A percentile compares a stretch with the other conserved stretches of the same genome.
phyloP scores from a whole-genome alignment of 1,140 invertebrate genomes.

The Zaprionus ghesquierei region DNA sequence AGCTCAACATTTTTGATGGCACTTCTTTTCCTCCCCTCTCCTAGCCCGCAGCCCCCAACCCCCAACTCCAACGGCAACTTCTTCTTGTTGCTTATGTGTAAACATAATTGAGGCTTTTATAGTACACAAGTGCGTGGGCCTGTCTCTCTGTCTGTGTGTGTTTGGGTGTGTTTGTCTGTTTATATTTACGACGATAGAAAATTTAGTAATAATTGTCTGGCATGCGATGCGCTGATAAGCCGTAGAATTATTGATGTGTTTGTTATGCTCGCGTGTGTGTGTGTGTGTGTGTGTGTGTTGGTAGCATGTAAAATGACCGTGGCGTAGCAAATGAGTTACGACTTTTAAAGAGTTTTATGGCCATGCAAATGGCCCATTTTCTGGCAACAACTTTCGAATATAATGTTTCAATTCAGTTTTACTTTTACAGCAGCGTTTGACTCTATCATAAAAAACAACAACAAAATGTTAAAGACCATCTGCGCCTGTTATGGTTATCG shows the following conservation, averaged over 20 bases:
- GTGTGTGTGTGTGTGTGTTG: not conserved
- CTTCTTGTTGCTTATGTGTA: slow-evolving; percentile 21
- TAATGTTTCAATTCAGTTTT: not conserved
- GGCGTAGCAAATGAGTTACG: not conserved
- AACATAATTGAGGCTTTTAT: slow-evolving; percentile 42
- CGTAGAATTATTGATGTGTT: slow-evolving; percentile 7
- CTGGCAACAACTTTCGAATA: not conserved
- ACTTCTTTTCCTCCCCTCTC: not conserved
- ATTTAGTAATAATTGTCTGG: slow-evolving; percentile 41
- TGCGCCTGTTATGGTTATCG: not conserved
- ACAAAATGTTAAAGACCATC: not conserved
- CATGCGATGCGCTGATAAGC: slow-evolving; percentile 11
- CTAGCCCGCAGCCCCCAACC: not conserved
- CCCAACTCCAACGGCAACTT: not conserved
- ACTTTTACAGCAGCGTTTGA: not conserved
- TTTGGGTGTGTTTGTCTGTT: slow-evolving; percentile 3
- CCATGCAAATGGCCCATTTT: not conserved
- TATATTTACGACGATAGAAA: slow-evolving; percentile 17
- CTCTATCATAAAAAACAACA: not conserved
- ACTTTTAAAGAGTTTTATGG: slow-evolving; percentile 1
- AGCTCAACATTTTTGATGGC: slow-evolving; percentile 57
- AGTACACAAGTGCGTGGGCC: not conserved
- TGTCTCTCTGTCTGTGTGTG: not conserved
- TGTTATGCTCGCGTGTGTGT: not conserved
- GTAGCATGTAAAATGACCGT: not conserved